Conservation (phyloP, 1,140 invertebrate genomes). For the Drosophila rufa region DNA sequence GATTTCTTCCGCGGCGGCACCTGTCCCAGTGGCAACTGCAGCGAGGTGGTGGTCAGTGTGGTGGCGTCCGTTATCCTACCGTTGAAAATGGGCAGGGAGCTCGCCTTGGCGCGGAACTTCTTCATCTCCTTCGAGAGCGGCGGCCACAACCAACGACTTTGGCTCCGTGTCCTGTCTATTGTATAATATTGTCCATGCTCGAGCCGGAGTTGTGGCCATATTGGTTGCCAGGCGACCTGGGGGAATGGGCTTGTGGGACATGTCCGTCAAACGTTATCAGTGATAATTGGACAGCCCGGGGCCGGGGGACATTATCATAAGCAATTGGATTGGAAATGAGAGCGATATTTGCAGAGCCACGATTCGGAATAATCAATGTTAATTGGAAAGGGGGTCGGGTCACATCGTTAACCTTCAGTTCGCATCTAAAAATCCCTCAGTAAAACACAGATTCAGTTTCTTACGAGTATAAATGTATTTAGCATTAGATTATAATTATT, state of each 20-base stretch:
- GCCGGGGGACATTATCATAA: constrained; percentile 19
- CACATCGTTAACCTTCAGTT: not conserved
- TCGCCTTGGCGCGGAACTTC: constrained; percentile 74
- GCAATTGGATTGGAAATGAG: constrained; percentile 9
- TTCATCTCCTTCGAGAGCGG: constrained; percentile 55
- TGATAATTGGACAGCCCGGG: constrained; percentile 47
- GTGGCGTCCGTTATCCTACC: constrained; percentile 76
- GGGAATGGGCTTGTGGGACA: not conserved
- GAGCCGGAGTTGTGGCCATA: constrained; percentile 66
- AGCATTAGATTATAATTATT: constrained; percentile 62
- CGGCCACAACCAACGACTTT: constrained; percentile 12
- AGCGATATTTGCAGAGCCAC: constrained; percentile 13
- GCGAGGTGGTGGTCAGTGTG: constrained; percentile 62
- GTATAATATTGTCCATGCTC: constrained; percentile 26
- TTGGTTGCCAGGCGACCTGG: constrained; percentile 61
- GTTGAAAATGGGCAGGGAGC: constrained; percentile 79
- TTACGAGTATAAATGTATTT: constrained; percentile 74
- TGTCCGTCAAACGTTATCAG: constrained; percentile 23
- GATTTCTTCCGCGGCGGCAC: constrained; percentile 9
- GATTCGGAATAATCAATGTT: constrained; percentile 23
- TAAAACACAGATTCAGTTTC: constrained; percentile 46
- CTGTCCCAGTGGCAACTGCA: constrained; percentile 56
- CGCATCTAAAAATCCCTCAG: too few relatives aligned
- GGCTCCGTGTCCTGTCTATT: constrained; percentile 36
- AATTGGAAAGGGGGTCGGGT: not conserved